A percentile compares a stretch with the other conserved stretches of the same genome.
These are phyloP conservation scores for Sander vitreus DNA, from an alignment of 2,113 vertebrate genomes.

Conservation along the genomic window DNA sequence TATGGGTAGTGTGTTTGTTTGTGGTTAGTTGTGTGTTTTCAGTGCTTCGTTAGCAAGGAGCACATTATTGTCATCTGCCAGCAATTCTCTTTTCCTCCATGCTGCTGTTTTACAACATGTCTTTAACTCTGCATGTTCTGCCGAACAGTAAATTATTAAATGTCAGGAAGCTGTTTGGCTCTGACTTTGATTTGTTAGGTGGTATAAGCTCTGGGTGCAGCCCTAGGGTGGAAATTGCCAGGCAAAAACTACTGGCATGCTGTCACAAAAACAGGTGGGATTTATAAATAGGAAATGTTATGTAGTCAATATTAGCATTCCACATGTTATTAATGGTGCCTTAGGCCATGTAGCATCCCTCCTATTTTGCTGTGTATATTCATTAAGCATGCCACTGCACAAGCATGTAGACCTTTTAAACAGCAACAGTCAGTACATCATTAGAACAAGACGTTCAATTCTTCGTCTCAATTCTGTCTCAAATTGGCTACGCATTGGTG, in stretches of 20 bases:
- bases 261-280: not conserved
- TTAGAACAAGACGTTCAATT: not conserved
- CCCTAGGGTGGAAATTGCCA: slow-evolving; percentile 15
- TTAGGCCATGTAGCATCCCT: not conserved
- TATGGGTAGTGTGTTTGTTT: slow-evolving; percentile 21
- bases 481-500: not conserved
- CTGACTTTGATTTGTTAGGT: slow-evolving; percentile 17
- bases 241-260: slow-evolving; percentile 9
- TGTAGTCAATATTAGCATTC: slow-evolving; percentile 29
- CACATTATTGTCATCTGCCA: slow-evolving; percentile 67
- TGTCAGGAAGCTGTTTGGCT: slow-evolving; percentile 46
- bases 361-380: slow-evolving; percentile 10
- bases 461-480: not conserved
- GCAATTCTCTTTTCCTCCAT: slow-evolving; percentile 50
- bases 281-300: slow-evolving; percentile 27
- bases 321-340: slow-evolving; percentile 43
- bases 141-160: slow-evolving; percentile 55
- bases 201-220: slow-evolving; percentile 15
- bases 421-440: not conserved
- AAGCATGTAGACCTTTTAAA: slow-evolving; percentile 4
- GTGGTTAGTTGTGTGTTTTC: slow-evolving; percentile 27
- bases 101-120: slow-evolving; percentile 65
- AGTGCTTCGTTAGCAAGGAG: slow-evolving; percentile 27
- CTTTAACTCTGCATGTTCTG: slow-evolving; percentile 49
- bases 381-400: slow-evolving; percentile 9